These are phyloP conservation scores for Drosophila dives DNA, from an alignment of 2,888 invertebrate genomes.

Conservation along the genomic window DNA sequence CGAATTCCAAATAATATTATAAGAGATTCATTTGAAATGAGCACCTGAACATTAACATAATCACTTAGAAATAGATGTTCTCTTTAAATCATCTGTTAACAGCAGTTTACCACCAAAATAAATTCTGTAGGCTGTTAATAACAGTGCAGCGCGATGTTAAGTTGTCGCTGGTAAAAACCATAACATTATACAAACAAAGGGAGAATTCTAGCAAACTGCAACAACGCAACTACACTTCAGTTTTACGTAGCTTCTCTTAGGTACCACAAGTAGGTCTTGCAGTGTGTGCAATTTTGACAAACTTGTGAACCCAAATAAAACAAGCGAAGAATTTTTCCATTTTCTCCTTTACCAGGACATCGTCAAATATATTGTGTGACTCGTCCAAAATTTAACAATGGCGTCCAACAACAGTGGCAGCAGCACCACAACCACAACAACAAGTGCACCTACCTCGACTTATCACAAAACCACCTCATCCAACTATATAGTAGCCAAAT, in stretches of 20 bases:
- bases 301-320: neutral
- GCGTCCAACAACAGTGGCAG: conserved; percentile 42
- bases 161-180: conserved; percentile 5
- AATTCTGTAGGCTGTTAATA: conserved; percentile 31
- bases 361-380: conserved; percentile 49
- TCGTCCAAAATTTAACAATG: conserved; percentile 65
- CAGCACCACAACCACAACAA: conserved; percentile 13
- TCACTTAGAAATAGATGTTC: neutral
- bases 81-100: neutral
- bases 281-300: neutral
- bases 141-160: conserved; percentile 20
- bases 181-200: conserved; percentile 49
- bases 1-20: neutral
- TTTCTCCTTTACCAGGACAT: conserved; percentile 13
- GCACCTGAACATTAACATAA: neutral
- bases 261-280: conserved; percentile 1
- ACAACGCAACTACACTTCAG: conserved; percentile 33
- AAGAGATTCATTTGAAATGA: too few species aligned
- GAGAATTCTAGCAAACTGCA: conserved; percentile 33
- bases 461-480: conserved; percentile 63
- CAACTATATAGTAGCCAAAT: conserved; percentile 84
- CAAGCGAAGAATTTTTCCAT: neutral
- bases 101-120: too few species aligned
- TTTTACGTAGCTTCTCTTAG: conserved; percentile 46
- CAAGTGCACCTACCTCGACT: conserved; percentile 27